A percentile compares a stretch with the other conserved stretches of the same genome.
Conservation (phyloP, 2,113 vertebrate species). For the Pygoscelis adeliae region DNA sequence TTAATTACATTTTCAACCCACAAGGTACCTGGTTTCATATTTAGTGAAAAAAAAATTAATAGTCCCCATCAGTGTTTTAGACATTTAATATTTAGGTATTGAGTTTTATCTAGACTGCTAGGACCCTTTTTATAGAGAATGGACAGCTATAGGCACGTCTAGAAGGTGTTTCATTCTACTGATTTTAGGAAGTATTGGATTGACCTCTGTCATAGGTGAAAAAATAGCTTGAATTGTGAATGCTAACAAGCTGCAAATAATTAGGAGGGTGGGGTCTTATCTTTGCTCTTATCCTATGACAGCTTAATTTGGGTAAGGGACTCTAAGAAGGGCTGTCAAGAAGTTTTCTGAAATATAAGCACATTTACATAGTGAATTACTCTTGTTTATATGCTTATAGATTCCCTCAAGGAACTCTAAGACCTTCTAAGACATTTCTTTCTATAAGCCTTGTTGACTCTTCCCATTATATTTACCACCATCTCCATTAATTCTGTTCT, state of each 20-base stretch:
- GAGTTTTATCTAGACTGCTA: neutral
- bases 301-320: neutral
- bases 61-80: neutral
- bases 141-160: neutral
- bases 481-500: neutral
- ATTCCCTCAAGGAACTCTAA: neutral
- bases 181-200: neutral
- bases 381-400: neutral
- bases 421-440: neutral
- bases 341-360: neutral
- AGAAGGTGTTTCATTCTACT: neutral
- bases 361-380: neutral
- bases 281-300: neutral
- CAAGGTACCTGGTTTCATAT: neutral
- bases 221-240: neutral
- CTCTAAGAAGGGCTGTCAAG: neutral
- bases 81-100: neutral
- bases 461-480: neutral
- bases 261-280: fast-evolving
- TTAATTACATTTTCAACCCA: neutral
- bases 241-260: neutral
- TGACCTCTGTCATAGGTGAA: neutral
- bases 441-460: neutral
- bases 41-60: neutral
- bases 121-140: neutral